Base-by-base conservation (phyloP, 2,797 vertebrate species). In the Podarcis siculus region DNA sequence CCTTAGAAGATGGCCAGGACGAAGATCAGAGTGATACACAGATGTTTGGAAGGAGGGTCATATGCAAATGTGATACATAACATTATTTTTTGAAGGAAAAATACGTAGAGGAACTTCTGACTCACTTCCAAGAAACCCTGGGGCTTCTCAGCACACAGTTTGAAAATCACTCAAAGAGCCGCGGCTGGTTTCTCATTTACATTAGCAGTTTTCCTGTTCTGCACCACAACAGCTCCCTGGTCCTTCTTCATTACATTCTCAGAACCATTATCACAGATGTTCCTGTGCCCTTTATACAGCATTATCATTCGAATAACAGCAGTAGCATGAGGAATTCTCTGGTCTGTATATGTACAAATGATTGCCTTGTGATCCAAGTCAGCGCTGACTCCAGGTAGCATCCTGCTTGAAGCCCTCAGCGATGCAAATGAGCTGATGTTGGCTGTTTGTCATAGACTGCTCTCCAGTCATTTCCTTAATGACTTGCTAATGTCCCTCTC, bases 401-500 rank as follows among this genome's bases (percentile, higher is more conserved):
- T 96, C 90, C 76, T 88, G 25, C 96, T 96, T 96, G 95, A 91
- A 71, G 35, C 76, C 83, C 92, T 94, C 85, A 85, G 87, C 94
- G 94, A 92, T 93, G 89, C 92, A 96, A 95, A 96, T 93, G 89
- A 96, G 95, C 94, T 91, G 81, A 90, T 87, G 69, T 95, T 95
- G 94, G 96, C 94, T 91, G 55, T 87, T 92, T 93, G 95, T 95
- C 95, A 89, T 1, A 87, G 92, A 90, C 87, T 91, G 85, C 94
- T 95, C 94, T 91, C 90, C 91, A 95, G 95, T 86, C 71, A 66
- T 95, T 96, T 96, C 95, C 95, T 95, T 95, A 96, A 96, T 95
- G 95, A 96, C 95, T 96, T 96, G 94, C 95, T 96, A 95, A 96
- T 95, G 95, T 96, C 95, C 95, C 92, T 94, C 91, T 90, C 61